Conservation (phyloP, 2,113 vertebrate species). For the Pampusana beccarii region DNA sequence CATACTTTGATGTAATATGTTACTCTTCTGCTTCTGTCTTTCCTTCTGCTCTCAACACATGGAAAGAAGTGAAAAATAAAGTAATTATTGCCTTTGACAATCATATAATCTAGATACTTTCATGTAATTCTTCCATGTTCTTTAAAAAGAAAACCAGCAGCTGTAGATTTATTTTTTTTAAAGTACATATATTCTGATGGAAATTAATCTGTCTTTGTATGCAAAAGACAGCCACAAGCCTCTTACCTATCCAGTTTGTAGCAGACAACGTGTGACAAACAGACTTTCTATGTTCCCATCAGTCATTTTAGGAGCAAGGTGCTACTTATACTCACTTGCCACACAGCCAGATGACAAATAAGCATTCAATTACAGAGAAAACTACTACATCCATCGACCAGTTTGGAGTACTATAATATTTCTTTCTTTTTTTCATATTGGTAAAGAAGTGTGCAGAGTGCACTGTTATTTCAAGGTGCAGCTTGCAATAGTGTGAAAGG, state of each 20-base stretch:
- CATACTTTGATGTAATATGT: background rate
- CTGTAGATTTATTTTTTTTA: background rate
- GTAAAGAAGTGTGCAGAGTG: background rate
- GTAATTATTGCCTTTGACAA: background rate
- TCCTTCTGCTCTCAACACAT: background rate
- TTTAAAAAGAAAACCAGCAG: background rate
- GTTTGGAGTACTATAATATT: background rate
- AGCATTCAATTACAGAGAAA: conserved; percentile 43
- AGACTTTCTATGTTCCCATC: background rate
- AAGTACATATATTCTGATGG: background rate
- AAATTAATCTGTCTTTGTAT: conserved; percentile 23
- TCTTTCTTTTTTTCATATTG: conserved; percentile 12
- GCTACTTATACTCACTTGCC: background rate
- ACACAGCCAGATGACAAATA: conserved; percentile 6
- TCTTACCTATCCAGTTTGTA: background rate
- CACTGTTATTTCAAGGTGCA: background rate
- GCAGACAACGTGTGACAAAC: background rate
- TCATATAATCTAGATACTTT: background rate
- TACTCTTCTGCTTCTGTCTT: background rate
- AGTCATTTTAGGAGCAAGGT: conserved; percentile 10
- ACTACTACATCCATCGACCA: background rate
- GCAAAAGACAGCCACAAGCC: conserved; percentile 12
- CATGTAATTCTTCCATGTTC: background rate
- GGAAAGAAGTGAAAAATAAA: background rate
- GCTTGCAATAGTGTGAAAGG: background rate